Evolutionary conservation across 2,888 invertebrate genomes (phyloP), one percentile per base, ranked within the genome.

Genomic region (Rutpela maculata): DNA sequence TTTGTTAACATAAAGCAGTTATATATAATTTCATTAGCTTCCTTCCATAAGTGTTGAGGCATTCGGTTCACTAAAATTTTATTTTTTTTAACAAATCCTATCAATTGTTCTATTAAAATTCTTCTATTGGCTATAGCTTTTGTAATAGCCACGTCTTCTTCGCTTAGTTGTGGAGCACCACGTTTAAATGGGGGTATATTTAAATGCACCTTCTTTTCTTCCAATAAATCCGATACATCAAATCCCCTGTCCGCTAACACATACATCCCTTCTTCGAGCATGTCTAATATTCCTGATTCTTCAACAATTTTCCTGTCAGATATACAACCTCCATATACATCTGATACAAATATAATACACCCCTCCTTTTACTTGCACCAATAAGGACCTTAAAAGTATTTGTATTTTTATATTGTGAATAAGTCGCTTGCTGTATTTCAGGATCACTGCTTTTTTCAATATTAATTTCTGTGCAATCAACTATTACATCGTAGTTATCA

Each of bases 361-460:
- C 67, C 74, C 18, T 68, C 10, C 38, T n/a, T n/a, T 67, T 75
- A 19, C 71, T 63, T 35, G 71, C 55, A 17, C 68, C 78, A 57
- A 73, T 56, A 12, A 78, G 67, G 26, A 76, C 63, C 76, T 78
- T 73, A 65, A 73, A 78, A 12, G 78, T 78, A 66, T 73, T 78
- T 31, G 69, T 76, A 12, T 69, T 69, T 31, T 76, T 62, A 38
- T 78, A 78, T 12, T 66, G 65, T 11, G 75, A 78, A 35, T 75
- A 71, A 22, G 75, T 75, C 15, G 73, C 66, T 69, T 75, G 78
- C 26, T 76, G 70, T 18, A 70, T 63, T n/a, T 62, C 38, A 17
- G 75, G 75, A 50, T 70, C 75, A 17, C n/a, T 19, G 19, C 35
- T 11, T 70, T 57, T 55, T 63, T 75, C 75, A 35, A 68, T 70